phyloP scores from a whole-genome alignment of 2,888 invertebrate genomes.

The Epirrhoe tristata region DNA sequence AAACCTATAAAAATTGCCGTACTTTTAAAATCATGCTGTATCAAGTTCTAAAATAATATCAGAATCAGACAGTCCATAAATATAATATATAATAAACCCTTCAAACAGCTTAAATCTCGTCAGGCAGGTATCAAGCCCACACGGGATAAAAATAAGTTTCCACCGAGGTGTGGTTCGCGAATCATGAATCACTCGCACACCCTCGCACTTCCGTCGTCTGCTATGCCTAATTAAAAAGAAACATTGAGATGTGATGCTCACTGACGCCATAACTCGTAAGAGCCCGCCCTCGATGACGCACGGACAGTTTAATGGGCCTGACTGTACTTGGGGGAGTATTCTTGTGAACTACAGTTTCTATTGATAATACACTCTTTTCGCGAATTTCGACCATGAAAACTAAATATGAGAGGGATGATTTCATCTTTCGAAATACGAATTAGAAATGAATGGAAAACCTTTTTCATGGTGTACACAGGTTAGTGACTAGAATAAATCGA shows the following conservation, averaged over 20 bases:
- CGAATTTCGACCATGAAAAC: not conserved
- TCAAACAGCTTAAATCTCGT: not conserved
- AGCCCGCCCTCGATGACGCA: constrained; percentile 77
- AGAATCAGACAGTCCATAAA: not conserved
- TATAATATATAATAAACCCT: too few relatives aligned
- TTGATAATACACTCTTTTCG: not conserved
- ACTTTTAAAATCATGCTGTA: too few relatives aligned
- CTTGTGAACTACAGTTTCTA: not conserved
- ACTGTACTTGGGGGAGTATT: constrained; percentile 50
- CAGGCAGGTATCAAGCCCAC: not conserved
- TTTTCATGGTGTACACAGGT: too few relatives aligned
- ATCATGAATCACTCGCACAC: constrained; percentile 61
- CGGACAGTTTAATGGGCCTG: constrained; percentile 70
- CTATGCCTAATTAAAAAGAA: constrained; percentile 58
- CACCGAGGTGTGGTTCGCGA: constrained; percentile 35
- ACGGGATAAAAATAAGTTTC: constrained; percentile 19
- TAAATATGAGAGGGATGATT: not conserved
- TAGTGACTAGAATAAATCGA: too few relatives aligned
- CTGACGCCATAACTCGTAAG: constrained; percentile 67
- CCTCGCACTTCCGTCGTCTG: constrained; percentile 58
- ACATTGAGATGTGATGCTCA: constrained; percentile 50
- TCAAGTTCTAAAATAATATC: too few relatives aligned
- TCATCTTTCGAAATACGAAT: too few relatives aligned
- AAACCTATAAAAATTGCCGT: too few relatives aligned
- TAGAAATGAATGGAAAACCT: too few relatives aligned